phyloP scores from a whole-genome alignment of 1,140 invertebrate species.

The Ceratoteleas bidentatus region DNA sequence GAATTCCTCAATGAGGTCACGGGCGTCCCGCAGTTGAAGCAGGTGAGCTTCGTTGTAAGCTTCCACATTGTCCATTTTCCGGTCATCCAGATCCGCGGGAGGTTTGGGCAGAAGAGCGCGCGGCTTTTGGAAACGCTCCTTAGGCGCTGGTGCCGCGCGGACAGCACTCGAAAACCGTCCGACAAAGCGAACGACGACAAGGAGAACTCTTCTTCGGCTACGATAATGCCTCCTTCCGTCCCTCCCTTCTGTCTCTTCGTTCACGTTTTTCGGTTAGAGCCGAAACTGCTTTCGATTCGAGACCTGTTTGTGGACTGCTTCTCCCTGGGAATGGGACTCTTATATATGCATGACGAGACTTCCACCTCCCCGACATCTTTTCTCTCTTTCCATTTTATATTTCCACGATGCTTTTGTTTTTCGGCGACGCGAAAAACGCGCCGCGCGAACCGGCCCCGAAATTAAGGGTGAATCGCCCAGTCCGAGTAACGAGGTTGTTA shows the following conservation, averaged over 20 bases:
- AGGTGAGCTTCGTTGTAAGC: constrained; percentile 85
- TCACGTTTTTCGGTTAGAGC: constrained; percentile 65
- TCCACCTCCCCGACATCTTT: constrained; percentile 64
- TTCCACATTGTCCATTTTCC: constrained; percentile 84
- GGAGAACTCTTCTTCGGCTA: constrained; percentile 45
- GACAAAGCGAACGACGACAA: constrained; percentile 44
- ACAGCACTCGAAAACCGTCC: constrained; percentile 16
- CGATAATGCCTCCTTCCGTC: constrained; percentile 58
- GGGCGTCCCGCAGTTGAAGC: constrained; percentile 86
- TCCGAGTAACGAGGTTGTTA: constrained; percentile 55
- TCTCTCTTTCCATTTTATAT: constrained; percentile 64
- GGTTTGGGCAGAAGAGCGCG: not conserved
- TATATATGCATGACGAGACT: constrained; percentile 63
- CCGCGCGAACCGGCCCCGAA: constrained; percentile 45
- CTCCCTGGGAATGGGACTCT: constrained; percentile 66
- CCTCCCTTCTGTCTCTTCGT: constrained; percentile 51
- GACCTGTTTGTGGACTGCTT: constrained; percentile 67
- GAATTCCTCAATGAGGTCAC: constrained; percentile 86
- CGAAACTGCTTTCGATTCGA: constrained; percentile 68
- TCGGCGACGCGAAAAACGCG: constrained; percentile 49
- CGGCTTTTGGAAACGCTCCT: not conserved
- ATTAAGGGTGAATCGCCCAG: constrained; percentile 60
- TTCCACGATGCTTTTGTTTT: constrained; percentile 62
- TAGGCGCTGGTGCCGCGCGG: not conserved
- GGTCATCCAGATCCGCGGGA: constrained; percentile 34